Evolutionary conservation across 2,113 vertebrate species (phyloP).

Genomic region (Stictonetta naevosa): DNA sequence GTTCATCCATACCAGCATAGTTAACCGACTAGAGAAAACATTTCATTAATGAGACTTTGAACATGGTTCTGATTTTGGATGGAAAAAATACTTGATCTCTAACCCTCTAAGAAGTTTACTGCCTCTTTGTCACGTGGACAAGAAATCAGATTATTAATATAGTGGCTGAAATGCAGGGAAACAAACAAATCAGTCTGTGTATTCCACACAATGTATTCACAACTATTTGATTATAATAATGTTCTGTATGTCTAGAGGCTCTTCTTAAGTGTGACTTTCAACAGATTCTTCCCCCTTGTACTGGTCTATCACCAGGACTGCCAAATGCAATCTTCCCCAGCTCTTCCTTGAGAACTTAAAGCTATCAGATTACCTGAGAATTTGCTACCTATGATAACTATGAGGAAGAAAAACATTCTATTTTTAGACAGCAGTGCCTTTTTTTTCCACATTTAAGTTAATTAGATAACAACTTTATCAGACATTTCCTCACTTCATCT

Average conservation of each 20-base stretch:
- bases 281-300: not conserved
- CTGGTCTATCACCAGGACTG: not conserved
- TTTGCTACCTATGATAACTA: not conserved
- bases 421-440: not conserved
- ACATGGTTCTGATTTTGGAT: not conserved
- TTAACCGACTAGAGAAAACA: not conserved
- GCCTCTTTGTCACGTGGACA: not conserved
- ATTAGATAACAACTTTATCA: not conserved
- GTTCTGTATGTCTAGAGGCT: not conserved
- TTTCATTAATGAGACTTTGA: not conserved
- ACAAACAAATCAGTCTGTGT: not conserved
- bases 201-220: not conserved
- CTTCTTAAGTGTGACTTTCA: not conserved
- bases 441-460: not conserved
- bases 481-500: not conserved
- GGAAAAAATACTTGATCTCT: not conserved
- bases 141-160: not conserved
- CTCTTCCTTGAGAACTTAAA: not conserved
- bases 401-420: not conserved
- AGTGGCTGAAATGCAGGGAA: not conserved
- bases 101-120: not conserved
- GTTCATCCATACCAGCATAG: not conserved
- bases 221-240: not conserved
- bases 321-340: not conserved
- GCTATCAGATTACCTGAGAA: not conserved